Evolutionary conservation across 2,113 vertebrate genomes (phyloP), one percentile per base, ranked within the genome.

Genomic region (Pelmatolapia mariae): DNA sequence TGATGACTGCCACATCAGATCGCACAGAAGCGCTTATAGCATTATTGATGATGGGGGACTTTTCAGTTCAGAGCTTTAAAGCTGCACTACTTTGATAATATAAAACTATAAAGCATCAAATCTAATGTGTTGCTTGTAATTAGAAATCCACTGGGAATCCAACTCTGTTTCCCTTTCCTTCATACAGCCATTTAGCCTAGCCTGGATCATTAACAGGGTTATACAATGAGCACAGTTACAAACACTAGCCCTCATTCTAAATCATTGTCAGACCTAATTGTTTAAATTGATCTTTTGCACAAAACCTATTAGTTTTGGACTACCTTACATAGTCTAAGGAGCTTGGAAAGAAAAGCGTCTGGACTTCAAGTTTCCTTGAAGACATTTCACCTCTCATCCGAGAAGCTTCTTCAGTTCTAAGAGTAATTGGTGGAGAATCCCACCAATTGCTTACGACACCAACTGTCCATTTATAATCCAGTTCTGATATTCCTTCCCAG

Each of bases 1-100:
- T 81, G 63, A 91, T 85, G 80, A 91, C 87, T 88, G 84, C 31
- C 26, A 29, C 68, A 79, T 87, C 80, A 63, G 57, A 38, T 82
- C 2, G 31, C 80, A 45, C 61, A 57, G 38, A 88, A 26, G 54
- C 53, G n/a, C 19, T 33, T 82, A n/a, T 19, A 22, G 40, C 52
- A 40, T 82, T 83, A 90, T 13, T 53, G 31, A 82, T 80, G 26
- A 66, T 50, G 11, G 43, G 81, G 80, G 52, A 73, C 33, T 29
- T 61, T 81, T 68, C 22, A 16, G 19, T 26, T 29, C 31, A 53
- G 43, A 38, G 29, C 82, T 54, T 83, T 63, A 78, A 61, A 63
- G 82, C 73, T 80, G 76, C 52, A 33, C 33, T 57, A 8, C 81
- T 83, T 36, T 18, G 31, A 50, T 80, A 78, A 13, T 24, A 50